phyloP scores from a whole-genome alignment of 2,888 invertebrate genomes.

The Lepeophtheirus nordmannii region DNA sequence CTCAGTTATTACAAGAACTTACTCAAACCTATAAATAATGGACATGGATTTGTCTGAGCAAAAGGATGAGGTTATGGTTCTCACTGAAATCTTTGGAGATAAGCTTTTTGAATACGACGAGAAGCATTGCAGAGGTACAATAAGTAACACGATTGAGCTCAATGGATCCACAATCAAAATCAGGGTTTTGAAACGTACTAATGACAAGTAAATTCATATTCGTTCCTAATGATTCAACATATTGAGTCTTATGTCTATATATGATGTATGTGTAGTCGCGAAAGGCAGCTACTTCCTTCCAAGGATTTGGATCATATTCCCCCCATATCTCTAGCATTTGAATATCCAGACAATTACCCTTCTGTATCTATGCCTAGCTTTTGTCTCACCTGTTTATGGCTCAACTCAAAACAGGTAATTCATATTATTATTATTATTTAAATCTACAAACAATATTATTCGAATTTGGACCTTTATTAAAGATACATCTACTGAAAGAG shows the following conservation, averaged over 20 bases:
- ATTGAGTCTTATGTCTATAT: too few species aligned
- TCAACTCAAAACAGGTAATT: neutral
- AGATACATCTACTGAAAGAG: neutral
- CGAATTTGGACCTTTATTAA: neutral
- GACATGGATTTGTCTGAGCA: neutral
- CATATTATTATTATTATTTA: neutral
- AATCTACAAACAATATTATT: neutral
- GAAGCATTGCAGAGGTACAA: neutral
- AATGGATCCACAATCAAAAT: conserved; percentile 1
- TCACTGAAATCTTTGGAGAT: neutral
- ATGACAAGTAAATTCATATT: neutral
- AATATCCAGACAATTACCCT: neutral
- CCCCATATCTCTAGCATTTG: neutral
- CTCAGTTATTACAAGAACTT: too few species aligned
- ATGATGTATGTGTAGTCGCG: neutral
- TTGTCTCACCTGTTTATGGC: neutral
- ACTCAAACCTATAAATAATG: too few species aligned
- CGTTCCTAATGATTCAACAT: neutral
- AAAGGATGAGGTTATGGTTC: neutral
- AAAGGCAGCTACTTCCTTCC: neutral
- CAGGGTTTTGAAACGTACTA: neutral
- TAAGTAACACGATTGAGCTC: neutral
- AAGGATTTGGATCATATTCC: neutral
- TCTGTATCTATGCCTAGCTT: neutral
- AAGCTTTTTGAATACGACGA: neutral